Evolutionary conservation across 2,888 invertebrate genomes (phyloP).

Genomic region (Hipparchia semele): DNA sequence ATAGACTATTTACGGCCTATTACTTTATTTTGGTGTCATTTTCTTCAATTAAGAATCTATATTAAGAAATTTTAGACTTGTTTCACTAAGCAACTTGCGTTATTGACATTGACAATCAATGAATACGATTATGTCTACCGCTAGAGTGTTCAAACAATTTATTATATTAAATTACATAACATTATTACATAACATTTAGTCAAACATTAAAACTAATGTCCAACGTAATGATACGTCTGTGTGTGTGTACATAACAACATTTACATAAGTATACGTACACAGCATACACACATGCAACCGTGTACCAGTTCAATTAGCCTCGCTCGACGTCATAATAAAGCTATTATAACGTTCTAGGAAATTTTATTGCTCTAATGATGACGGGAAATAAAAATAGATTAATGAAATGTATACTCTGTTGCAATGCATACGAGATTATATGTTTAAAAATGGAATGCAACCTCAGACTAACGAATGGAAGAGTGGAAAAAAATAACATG

Average conservation of each 20-base stretch:
- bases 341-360: slow-evolving; percentile 40
- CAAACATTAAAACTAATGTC: slow-evolving; percentile 10
- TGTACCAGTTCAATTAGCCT: slow-evolving; percentile 36
- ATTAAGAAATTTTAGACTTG: background rate
- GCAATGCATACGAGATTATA: background rate
- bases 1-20: background rate
- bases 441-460: slow-evolving; percentile 12
- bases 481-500: background rate
- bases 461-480: background rate
- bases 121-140: background rate
- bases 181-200: background rate
- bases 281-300: slow-evolving; percentile 21
- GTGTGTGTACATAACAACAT: background rate
- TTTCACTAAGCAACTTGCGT: background rate
- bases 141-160: background rate
- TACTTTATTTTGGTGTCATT: background rate
- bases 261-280: slow-evolving; percentile 1
- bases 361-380: slow-evolving; percentile 34
- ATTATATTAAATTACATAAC: background rate
- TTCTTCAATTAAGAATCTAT: background rate
- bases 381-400: slow-evolving; percentile 32
- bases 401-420: slow-evolving; percentile 16
- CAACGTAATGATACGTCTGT: slow-evolving; percentile 4
- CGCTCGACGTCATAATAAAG: slow-evolving; percentile 38
- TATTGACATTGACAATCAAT: slow-evolving; percentile 14